phyloP scores from a whole-genome alignment of 2,113 vertebrate genomes.

The Ptyas mucosa region DNA sequence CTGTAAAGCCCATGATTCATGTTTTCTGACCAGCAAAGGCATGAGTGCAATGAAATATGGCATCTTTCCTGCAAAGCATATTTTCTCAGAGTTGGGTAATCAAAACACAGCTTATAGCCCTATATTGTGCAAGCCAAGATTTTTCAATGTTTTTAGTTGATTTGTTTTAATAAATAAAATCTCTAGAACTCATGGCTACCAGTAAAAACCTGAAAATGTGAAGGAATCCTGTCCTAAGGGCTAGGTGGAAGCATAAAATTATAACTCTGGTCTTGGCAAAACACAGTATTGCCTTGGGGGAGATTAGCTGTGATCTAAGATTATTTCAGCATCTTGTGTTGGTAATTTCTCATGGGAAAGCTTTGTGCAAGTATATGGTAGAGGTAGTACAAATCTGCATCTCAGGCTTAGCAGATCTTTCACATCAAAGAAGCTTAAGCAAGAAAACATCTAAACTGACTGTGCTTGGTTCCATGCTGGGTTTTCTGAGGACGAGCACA shows the following conservation, averaged over 20 bases:
- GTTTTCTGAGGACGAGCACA: background rate
- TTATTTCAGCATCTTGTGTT: background rate
- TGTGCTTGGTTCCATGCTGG: background rate
- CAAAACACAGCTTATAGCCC: background rate
- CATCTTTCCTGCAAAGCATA: background rate
- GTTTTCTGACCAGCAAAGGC: background rate
- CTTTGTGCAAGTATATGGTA: background rate
- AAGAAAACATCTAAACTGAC: background rate
- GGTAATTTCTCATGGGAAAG: constrained; percentile 12
- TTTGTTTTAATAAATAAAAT: background rate
- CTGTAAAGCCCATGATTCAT: background rate
- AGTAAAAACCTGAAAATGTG: background rate
- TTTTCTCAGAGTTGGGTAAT: background rate
- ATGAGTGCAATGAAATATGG: background rate
- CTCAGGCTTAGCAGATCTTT: background rate
- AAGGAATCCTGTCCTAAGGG: background rate
- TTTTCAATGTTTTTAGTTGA: background rate
- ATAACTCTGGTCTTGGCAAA: background rate
- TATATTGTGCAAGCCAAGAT: background rate
- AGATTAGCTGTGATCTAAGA: background rate
- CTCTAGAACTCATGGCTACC: background rate
- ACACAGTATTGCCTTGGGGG: background rate
- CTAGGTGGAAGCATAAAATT: background rate
- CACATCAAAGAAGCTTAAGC: background rate
- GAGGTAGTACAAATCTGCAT: background rate